Evolutionary conservation across 2,113 vertebrate species (phyloP), one percentile per base, ranked within the genome.

Genomic region (Pelobates fuscus): DNA sequence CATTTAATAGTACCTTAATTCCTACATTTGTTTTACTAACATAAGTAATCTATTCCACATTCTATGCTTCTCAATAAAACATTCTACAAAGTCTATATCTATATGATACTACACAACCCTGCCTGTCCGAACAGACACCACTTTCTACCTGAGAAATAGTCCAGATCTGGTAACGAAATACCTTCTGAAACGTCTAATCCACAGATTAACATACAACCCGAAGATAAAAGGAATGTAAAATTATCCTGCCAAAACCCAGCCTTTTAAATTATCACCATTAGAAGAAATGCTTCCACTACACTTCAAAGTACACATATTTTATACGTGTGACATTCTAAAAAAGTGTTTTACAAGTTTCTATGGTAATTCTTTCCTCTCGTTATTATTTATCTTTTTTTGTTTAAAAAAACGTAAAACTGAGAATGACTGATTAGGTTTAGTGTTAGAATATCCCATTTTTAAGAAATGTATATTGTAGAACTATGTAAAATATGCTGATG

Each of bases 231-330:
- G 30, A 37, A 37, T 37, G 27, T 60, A 3, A 12, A 32, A 37
- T 32, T n/a, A 63, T 32, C 7, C 29, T 63, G 27, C 29, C 60
- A 63, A 63, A 37, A 37, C n/a, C 20, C n/a, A 55, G 18, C 26
- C 15, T 25, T 63, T 32, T 63, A 63, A 29, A 37, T 37, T n/a
- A 37, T 32, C 29, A n/a, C 32, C 18, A 37, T 37, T 37, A 21
- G 15, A 32, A 63, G 60, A 29, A 37, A 32, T 37, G 60, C 30
- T 37, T 63, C 29, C 27, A 37, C 60, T 63, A 60, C 10, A 60
- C 21, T 12, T 63, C 18, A 63, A 63, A 63, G 15, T 32, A n/a
- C 60, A 63, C 60, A 37, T 63, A 63, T 37, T 32, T 63, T 63
- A 63, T 63, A 63, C 37, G 7, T 32, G 14, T 29, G 30, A 17